These are phyloP conservation scores for Myotis myotis DNA, from an alignment of 2,797 vertebrate species.

Conservation along the genomic window DNA sequence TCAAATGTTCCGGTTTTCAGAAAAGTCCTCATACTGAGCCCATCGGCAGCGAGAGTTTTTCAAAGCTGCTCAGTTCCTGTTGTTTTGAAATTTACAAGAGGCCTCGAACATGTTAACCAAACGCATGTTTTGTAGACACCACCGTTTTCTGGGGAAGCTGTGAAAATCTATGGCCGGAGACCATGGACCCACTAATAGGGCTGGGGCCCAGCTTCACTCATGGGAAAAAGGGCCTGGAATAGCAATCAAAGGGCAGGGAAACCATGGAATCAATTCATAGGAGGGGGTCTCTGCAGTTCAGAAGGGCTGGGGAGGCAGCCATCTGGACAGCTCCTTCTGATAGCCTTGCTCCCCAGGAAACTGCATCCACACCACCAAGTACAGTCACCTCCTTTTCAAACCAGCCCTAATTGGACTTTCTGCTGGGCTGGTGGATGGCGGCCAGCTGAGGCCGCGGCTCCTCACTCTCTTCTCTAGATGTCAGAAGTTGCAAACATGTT, in stretches of 20 bases:
- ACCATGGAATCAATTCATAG: not conserved
- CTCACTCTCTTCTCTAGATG: conserved; percentile 31
- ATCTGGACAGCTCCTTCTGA: not conserved
- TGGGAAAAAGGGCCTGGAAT: conserved; percentile 31
- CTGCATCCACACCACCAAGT: not conserved
- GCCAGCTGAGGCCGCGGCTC: not conserved
- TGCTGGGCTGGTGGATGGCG: not conserved
- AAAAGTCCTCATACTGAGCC: not conserved
- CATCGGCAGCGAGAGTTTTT: conserved; percentile 66
- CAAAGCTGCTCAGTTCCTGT: conserved; percentile 76
- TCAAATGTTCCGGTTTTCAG: conserved; percentile 65
- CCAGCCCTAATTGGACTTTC: conserved; percentile 35
- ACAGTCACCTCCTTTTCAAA: not conserved
- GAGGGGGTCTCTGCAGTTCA: not conserved
- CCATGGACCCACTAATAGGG: conserved; percentile 48
- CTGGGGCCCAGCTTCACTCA: not conserved
- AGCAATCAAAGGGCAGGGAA: conserved; percentile 32
- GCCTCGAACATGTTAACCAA: conserved; percentile 53
- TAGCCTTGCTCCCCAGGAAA: not conserved
- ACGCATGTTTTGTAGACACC: conserved; percentile 10
- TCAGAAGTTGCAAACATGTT: not conserved
- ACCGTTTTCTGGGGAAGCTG: conserved; percentile 34
- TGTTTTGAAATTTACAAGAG: conserved; percentile 65
- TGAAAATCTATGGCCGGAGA: conserved; percentile 46
- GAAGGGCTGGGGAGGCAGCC: conserved; percentile 2